Evolutionary conservation across 2,888 invertebrate species (phyloP).

Genomic region (Tigriopus californicus): DNA sequence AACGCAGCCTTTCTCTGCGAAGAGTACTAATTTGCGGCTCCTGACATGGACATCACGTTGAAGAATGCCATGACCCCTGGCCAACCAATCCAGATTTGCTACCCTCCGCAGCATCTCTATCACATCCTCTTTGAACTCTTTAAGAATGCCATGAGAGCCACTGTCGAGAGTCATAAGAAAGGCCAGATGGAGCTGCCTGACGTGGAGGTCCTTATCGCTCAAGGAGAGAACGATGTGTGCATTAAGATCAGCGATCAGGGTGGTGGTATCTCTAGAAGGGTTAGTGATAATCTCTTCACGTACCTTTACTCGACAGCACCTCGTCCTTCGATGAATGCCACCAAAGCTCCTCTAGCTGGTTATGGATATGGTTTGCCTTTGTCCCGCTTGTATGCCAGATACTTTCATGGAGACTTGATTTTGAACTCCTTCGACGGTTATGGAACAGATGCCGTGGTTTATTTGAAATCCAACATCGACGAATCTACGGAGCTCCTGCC

Average conservation of each 20-base stretch:
- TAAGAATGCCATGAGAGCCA: slow-evolving; percentile 96
- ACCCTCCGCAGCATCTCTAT: slow-evolving; percentile 94
- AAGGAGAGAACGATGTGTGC: slow-evolving; percentile 82
- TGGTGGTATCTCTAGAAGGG: slow-evolving; percentile 81
- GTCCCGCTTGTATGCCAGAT: slow-evolving; percentile 85
- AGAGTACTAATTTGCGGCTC: slow-evolving; percentile 85
- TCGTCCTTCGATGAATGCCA: slow-evolving; percentile 71
- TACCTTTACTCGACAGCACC: slow-evolving; percentile 99
- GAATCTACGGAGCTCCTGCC: slow-evolving; percentile 94
- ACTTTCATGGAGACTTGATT: slow-evolving; percentile 90
- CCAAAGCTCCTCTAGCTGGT: slow-evolving; percentile 82
- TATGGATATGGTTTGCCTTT: slow-evolving; percentile 91
- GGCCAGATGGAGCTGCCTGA: slow-evolving; percentile 50
- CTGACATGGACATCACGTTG: slow-evolving; percentile 49
- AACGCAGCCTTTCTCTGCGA: slow-evolving; percentile 96
- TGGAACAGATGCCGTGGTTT: slow-evolving; percentile 90
- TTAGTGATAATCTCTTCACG: slow-evolving; percentile 78
- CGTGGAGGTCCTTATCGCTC: slow-evolving; percentile 60
- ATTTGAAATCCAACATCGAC: slow-evolving; percentile 78
- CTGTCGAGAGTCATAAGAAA: slow-evolving; percentile 47
- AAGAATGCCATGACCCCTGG: background rate
- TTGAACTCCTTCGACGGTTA: slow-evolving; percentile 86
- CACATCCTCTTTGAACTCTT: slow-evolving; percentile 98
- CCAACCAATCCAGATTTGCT: slow-evolving; percentile 53
- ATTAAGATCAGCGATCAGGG: slow-evolving; percentile 41